Conservation (phyloP, 2,113 vertebrate species). For the Nanorana parkeri region DNA sequence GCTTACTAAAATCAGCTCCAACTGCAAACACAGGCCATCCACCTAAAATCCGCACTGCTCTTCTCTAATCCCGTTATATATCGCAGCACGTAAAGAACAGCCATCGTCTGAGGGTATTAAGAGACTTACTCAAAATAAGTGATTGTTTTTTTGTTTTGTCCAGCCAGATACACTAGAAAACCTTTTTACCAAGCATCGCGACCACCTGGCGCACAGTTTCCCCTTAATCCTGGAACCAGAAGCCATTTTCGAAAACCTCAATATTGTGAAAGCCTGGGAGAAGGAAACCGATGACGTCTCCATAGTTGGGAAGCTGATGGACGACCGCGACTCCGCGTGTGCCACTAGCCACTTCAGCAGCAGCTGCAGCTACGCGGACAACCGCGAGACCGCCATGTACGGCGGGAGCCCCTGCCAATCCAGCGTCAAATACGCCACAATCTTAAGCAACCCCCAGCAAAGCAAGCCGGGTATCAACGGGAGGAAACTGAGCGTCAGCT, state of each 20-base stretch:
- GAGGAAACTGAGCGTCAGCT: slow-evolving; percentile 64
- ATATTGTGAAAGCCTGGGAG: slow-evolving; percentile 68
- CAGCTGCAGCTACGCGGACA: slow-evolving; percentile 58
- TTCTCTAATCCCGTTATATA: slow-evolving; percentile 16
- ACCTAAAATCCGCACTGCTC: neutral
- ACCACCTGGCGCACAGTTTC: slow-evolving; percentile 76
- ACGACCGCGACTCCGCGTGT: slow-evolving; percentile 62
- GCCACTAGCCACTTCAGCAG: slow-evolving; percentile 60
- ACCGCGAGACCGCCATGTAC: neutral
- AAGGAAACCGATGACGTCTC: slow-evolving; percentile 59
- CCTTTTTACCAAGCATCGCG: slow-evolving; percentile 78
- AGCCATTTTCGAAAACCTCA: slow-evolving; percentile 81
- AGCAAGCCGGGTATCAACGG: slow-evolving; percentile 61
- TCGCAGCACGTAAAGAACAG: neutral
- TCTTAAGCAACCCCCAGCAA: slow-evolving; percentile 66
- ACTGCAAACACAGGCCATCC: neutral
- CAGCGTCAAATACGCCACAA: slow-evolving; percentile 77
- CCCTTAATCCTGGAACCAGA: slow-evolving; percentile 81
- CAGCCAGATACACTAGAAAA: slow-evolving; percentile 86
- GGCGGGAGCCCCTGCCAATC: slow-evolving; percentile 68
- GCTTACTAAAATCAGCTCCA: neutral
- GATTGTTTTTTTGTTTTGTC: slow-evolving; percentile 55
- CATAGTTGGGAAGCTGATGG: neutral
- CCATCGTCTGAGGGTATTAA: neutral
- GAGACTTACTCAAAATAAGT: slow-evolving; percentile 22